Evolutionary conservation across 2,888 invertebrate species (phyloP).

Genomic region (Achlya flavicornis): DNA sequence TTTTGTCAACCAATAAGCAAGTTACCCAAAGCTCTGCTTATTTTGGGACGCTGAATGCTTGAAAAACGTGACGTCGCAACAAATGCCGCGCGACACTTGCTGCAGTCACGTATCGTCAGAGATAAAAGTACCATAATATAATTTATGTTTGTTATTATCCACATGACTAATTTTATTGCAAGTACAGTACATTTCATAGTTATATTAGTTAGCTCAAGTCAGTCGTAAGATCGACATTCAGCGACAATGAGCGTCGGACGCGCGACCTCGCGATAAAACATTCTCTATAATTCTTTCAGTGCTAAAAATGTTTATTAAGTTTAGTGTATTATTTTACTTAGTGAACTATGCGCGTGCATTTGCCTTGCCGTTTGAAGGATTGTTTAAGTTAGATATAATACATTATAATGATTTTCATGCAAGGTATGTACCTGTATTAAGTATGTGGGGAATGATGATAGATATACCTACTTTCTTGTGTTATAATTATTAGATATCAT

Average conservation of each 20-base stretch:
- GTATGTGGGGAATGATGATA: not conserved
- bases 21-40: too few relatives aligned
- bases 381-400: conserved; percentile 82
- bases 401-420: conserved; percentile 85
- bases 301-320: conserved; percentile 38
- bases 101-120: too few relatives aligned
- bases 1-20: too few relatives aligned
- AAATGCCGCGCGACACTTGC: too few relatives aligned
- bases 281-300: not conserved
- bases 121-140: not conserved
- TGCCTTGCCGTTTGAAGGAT: conserved; percentile 64
- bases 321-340: conserved; percentile 20
- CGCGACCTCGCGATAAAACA: not conserved
- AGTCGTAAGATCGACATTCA: not conserved
- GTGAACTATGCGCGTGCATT: conserved; percentile 44
- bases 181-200: not conserved
- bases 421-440: conserved; percentile 62
- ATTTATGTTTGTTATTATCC: not conserved
- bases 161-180: not conserved
- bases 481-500: too few relatives aligned
- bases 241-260: not conserved
- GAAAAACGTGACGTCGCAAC: too few relatives aligned
- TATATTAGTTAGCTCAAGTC: not conserved
- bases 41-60: too few relatives aligned
- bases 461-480: not conserved